phyloP scores from a whole-genome alignment of 37 sponge, comb jelly and placozoan genomes.

The Axinella damicornis region DNA sequence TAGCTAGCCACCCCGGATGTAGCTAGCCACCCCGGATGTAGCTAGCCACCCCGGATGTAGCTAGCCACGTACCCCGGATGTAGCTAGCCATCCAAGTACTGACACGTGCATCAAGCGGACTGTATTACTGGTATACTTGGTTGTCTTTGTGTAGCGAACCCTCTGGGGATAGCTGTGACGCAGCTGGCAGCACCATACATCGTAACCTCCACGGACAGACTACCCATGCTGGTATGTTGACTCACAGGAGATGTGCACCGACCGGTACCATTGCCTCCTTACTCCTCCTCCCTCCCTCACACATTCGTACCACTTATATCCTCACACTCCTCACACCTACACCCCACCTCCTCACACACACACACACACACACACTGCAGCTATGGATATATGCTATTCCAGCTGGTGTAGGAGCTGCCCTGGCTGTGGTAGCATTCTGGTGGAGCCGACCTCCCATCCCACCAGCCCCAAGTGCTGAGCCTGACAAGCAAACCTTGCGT shows the following conservation, averaged over 20 bases:
- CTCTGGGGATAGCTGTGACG: constrained; percentile 77
- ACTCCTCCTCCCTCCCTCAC: no score
- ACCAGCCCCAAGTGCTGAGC: constrained; percentile 70
- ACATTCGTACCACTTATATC: no score
- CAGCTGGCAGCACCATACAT: constrained; percentile 66
- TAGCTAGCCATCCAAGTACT: no score
- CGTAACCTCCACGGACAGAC: constrained; percentile 29
- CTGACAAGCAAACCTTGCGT: constrained; percentile 1
- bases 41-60: no score
- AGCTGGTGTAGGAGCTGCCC: constrained; percentile 48
- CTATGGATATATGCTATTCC: constrained; percentile 82
- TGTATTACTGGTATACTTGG: no score
- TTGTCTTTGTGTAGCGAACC: constrained; percentile 69
- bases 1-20: no score
- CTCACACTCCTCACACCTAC: neutral
- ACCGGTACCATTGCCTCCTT: no score
- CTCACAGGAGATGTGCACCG: no score
- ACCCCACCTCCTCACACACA: no score
- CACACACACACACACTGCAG: constrained; percentile 29
- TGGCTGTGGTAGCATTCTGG: constrained; percentile 63
- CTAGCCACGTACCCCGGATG: no score
- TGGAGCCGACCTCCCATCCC: constrained; percentile 73
- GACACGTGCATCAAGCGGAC: no score
- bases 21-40: no score
- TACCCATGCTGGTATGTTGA: constrained; percentile 56